These are phyloP conservation scores for Prosapia bicincta DNA, from an alignment of 2,888 invertebrate genomes.

Conservation along the genomic window DNA sequence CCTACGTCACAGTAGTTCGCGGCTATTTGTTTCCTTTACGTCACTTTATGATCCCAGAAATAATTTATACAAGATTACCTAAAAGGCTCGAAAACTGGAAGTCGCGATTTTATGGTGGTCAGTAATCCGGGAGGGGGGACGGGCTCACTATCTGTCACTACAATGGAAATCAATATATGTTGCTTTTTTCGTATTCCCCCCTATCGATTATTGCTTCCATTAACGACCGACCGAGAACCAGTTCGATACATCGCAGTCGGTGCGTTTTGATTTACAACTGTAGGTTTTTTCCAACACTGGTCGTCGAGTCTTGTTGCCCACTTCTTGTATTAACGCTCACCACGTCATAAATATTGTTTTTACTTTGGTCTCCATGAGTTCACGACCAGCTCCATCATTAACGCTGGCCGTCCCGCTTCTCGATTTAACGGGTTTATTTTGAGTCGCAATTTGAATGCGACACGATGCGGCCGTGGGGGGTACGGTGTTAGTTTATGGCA, in stretches of 20 bases:
- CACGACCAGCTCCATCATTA: neutral
- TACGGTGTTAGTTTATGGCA: neutral
- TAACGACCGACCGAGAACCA: neutral
- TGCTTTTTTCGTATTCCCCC: neutral
- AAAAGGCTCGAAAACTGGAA: neutral
- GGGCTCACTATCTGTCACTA: slow-evolving; percentile 2
- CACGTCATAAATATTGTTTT: neutral
- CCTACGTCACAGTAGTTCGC: neutral
- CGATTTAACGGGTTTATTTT: neutral
- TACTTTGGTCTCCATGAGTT: neutral
- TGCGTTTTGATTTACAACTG: neutral
- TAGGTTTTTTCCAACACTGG: neutral
- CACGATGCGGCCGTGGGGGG: neutral
- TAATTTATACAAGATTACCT: neutral
- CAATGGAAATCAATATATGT: slow-evolving; percentile 23
- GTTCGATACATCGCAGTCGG: neutral
- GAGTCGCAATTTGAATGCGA: neutral
- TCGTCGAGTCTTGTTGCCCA: neutral
- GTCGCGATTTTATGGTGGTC: neutral
- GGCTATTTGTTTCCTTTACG: no score
- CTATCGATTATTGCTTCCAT: neutral
- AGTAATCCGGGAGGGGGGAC: neutral
- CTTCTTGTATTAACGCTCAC: neutral
- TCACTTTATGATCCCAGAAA: neutral
- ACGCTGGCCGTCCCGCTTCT: neutral